Evolutionary conservation across 1,140 invertebrate genomes (phyloP).

Genomic region (Neodiprion fabricii): DNA sequence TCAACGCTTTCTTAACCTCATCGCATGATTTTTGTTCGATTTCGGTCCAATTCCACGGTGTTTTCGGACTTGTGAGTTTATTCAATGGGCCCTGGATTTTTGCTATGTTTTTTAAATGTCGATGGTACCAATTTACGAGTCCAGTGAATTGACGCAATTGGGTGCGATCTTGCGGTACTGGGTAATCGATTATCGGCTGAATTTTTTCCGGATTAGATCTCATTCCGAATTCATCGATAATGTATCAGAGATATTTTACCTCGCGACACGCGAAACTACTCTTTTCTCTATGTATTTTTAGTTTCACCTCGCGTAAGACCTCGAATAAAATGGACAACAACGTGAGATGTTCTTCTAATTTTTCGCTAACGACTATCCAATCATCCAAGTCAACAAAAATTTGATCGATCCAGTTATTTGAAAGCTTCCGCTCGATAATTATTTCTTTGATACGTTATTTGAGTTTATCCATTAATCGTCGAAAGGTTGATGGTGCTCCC

Average conservation of each 20-base stretch:
- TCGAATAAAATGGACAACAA: constrained; percentile 16
- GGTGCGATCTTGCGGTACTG: background rate
- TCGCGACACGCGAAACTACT: constrained; percentile 26
- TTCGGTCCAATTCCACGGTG: constrained; percentile 22
- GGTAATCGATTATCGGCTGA: constrained; percentile 7
- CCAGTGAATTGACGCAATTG: constrained; percentile 1
- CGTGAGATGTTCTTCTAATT: constrained; percentile 21
- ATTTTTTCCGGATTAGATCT: constrained; percentile 17
- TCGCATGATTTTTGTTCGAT: constrained; percentile 18
- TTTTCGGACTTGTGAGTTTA: constrained; percentile 22
- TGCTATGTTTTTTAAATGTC: background rate
- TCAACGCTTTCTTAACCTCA: constrained; percentile 20
- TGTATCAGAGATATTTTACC: constrained; percentile 20
- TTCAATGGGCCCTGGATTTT: constrained; percentile 19
- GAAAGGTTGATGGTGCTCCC: constrained; percentile 25
- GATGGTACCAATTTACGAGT: constrained; percentile 6
- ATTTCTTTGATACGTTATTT: constrained; percentile 18
- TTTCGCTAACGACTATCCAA: constrained; percentile 21
- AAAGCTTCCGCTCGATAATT: constrained; percentile 20
- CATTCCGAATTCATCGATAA: constrained; percentile 20
- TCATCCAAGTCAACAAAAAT: constrained; percentile 25
- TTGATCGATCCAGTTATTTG: constrained; percentile 21
- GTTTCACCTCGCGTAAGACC: constrained; percentile 4
- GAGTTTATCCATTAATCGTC: constrained; percentile 21
- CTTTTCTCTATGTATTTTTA: constrained; percentile 22